Conservation (phyloP, 2,888 invertebrate genomes). For the Apantesis nais region DNA sequence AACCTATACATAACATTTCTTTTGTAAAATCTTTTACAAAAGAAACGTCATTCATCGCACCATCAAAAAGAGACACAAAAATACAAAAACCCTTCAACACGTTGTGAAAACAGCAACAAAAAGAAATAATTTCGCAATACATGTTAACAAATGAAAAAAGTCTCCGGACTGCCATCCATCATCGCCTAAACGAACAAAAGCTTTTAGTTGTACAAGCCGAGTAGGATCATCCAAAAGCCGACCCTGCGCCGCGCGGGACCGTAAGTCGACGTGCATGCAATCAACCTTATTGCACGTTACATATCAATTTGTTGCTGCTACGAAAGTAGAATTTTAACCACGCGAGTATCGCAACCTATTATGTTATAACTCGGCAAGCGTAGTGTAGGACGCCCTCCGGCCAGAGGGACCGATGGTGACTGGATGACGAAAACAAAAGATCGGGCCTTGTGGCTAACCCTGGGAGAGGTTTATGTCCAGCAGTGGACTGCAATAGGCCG, state of each 20-base stretch:
- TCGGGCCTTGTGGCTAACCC: no score
- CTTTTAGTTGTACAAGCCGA: slow-evolving; percentile 51
- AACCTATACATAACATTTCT: neutral
- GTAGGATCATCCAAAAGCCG: slow-evolving; percentile 14
- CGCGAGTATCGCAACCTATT: slow-evolving; percentile 1
- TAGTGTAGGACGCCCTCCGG: no score
- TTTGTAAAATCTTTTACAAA: slow-evolving; percentile 13
- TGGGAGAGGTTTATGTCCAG: no score
- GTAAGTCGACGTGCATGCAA: slow-evolving; percentile 38
- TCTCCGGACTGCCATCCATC: slow-evolving; percentile 56
- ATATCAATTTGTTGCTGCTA: slow-evolving; percentile 29
- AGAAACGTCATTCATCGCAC: slow-evolving; percentile 10
- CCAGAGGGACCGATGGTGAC: no score
- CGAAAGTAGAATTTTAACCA: slow-evolving; percentile 34
- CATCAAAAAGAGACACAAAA: slow-evolving; percentile 10
- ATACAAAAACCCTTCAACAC: slow-evolving; percentile 13
- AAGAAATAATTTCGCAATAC: slow-evolving; percentile 49
- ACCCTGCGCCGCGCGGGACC: slow-evolving; percentile 29
- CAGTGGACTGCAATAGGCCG: no score
- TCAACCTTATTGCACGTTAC: slow-evolving; percentile 44
- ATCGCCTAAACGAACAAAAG: slow-evolving; percentile 55
- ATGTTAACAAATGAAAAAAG: slow-evolving; percentile 56
- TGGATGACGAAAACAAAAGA: no score
- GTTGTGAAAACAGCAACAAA: slow-evolving; percentile 40
- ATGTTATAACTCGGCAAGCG: no score